phyloP scores from a whole-genome alignment of 2,888 invertebrate genomes.

The Temnothorax rugatulus region DNA sequence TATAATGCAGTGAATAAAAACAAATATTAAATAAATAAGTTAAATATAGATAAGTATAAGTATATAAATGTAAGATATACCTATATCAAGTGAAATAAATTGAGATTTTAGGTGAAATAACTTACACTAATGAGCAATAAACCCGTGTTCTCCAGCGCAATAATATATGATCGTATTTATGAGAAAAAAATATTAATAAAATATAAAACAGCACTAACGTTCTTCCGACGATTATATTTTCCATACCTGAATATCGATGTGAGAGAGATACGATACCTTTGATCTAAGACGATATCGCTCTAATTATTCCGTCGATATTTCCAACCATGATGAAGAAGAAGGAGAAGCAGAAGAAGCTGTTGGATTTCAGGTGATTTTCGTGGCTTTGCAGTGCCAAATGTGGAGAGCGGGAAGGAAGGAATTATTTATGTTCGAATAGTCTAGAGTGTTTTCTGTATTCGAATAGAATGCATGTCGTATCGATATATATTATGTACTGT shows the following conservation, averaged over 20 bases:
- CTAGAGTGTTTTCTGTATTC: constrained; percentile 79
- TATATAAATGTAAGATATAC: background rate
- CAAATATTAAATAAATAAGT: constrained; percentile 47
- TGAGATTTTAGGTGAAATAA: constrained; percentile 55
- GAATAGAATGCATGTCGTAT: constrained; percentile 82
- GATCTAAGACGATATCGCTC: constrained; percentile 71
- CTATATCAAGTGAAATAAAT: constrained; percentile 46
- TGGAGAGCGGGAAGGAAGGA: constrained; percentile 45
- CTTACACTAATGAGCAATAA: constrained; percentile 57
- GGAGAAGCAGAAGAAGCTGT: constrained; percentile 80
- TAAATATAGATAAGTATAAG: constrained; percentile 46
- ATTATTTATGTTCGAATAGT: constrained; percentile 73
- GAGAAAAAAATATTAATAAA: constrained; percentile 65
- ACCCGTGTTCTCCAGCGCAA: constrained; percentile 70
- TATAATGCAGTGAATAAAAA: constrained; percentile 50
- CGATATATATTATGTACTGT: constrained; percentile 78
- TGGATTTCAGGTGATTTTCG: constrained; percentile 62
- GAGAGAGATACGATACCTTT: constrained; percentile 79
- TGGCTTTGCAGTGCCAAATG: constrained; percentile 46
- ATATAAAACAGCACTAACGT: constrained; percentile 59
- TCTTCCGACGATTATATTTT: constrained; percentile 62
- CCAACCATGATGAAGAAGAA: constrained; percentile 77
- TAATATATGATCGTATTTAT: constrained; percentile 53
- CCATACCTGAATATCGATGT: constrained; percentile 83
- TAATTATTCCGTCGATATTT: constrained; percentile 79